Percentiles rank a stretch among this genome's conserved stretches.
Conservation (phyloP, 1,140 invertebrate genomes). For the Halictus rubicundus region DNA sequence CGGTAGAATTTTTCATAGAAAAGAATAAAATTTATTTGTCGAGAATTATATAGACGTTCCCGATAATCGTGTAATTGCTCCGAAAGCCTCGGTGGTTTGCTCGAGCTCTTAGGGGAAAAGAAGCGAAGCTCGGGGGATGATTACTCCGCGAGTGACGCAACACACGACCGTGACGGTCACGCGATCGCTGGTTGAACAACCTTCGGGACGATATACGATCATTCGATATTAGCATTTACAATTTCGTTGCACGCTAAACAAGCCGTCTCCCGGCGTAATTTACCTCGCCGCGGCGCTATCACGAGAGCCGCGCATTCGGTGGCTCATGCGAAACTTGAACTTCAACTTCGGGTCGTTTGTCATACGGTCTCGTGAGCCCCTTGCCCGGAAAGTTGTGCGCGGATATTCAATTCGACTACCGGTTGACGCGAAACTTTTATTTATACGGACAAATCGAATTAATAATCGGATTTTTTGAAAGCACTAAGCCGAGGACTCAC, state of each 20-base stretch:
- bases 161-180: constrained; percentile 31
- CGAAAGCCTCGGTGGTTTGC: background rate
- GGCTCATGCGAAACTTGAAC: constrained; percentile 1
- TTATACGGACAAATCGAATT: too few relatives aligned
- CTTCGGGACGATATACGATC: constrained; percentile 38
- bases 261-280: constrained; percentile 19
- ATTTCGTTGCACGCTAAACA: constrained; percentile 52
- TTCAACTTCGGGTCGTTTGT: constrained; percentile 3
- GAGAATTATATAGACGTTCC: too few relatives aligned
- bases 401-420: background rate
- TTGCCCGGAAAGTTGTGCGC: background rate
- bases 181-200: constrained; percentile 50
- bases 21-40: too few relatives aligned
- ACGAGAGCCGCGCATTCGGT: background rate
- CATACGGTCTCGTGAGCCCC: background rate
- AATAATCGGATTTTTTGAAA: too few relatives aligned
- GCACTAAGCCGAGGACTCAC: too few relatives aligned
- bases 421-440: background rate
- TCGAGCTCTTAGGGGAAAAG: background rate
- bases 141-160: constrained; percentile 26
- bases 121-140: constrained; percentile 8
- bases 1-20: too few relatives aligned
- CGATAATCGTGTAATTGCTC: background rate
- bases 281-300: background rate
- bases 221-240: constrained; percentile 59